Evolutionary conservation across 2,888 invertebrate species (phyloP), one percentile per base, ranked within the genome.

Genomic region (Molanna angustata): DNA sequence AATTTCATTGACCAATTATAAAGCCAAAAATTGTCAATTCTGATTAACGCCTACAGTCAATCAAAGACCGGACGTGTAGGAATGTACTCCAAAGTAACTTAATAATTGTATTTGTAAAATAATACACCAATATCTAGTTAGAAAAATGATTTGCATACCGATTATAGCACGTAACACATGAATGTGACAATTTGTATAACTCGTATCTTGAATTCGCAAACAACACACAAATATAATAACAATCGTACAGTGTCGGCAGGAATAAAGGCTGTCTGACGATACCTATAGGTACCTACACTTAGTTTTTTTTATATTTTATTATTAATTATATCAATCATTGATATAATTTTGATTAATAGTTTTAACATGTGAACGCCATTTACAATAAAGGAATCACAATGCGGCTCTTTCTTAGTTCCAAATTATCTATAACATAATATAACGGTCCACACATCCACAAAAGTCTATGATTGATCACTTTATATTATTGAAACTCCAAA

Each of bases 1-100:
- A 44, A 32, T 39, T 20, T 44, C 37, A 39, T 43, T 22, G 54
- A 44, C 54, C 57, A 57, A 57, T 57, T 54, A 57, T 52, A 51
- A 57, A 49, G 31, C 35, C 42, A 37, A 54, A 57, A 57, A 54
- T 43, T 58, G 54, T 58, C 57, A 52, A 27, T 44, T 46, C 46
- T 41, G 14, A 51, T 52, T 44, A 47, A 42, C 53, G 33, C 51
- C 52, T 17, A 44, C 44, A 16, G 20, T 33, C 22, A 6, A 42
- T 33, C 35, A 46, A 37, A 45, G 22, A n/a, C 18, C 1, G 17
- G 27, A 18, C 42, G 39, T 27, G 44, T 50, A 19, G 50, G 44
- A 44, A 39, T n/a, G n/a, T n/a, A n/a, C n/a, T n/a, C n/a, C n/a
- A n/a, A n/a, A n/a, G n/a, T n/a, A n/a, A n/a, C n/a, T n/a, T n/a